Evolutionary conservation across 2,888 invertebrate species (phyloP).

Genomic region (Phengaris arion): DNA sequence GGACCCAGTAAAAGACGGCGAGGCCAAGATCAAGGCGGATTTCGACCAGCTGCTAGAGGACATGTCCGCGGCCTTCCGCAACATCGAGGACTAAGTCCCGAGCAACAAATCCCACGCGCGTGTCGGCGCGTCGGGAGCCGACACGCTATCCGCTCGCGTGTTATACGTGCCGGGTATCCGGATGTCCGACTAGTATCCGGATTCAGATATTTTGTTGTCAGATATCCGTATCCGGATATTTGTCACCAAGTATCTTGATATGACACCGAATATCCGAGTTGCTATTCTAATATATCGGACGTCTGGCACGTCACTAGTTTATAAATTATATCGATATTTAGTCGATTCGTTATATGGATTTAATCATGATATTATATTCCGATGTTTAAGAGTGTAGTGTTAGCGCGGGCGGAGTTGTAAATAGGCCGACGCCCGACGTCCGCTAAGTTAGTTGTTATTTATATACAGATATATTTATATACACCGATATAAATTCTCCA

Average conservation of each 20-base stretch:
- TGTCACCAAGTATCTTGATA: not conserved
- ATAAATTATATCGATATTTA: conserved; percentile 29
- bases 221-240: conserved; percentile 23
- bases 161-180: not conserved
- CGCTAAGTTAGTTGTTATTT: conserved; percentile 53
- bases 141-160: conserved; percentile 5
- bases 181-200: too few species aligned
- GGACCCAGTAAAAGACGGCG: conserved; percentile 99
- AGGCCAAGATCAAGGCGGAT: conserved; percentile 97
- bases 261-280: not conserved
- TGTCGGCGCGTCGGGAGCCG: conserved; percentile 38
- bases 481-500: conserved; percentile 55
- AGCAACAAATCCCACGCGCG: not conserved
- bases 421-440: conserved; percentile 39
- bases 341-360: conserved; percentile 29
- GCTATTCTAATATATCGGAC: not conserved
- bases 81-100: conserved; percentile 93
- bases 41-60: conserved; percentile 98
- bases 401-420: conserved; percentile 35
- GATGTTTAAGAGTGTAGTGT: not conserved
- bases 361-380: conserved; percentile 28
- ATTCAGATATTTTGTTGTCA: not conserved
- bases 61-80: conserved; percentile 98
- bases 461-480: conserved; percentile 55
- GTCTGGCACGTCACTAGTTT: not conserved